phyloP scores from a whole-genome alignment of 2,797 vertebrate species.

The Fundulus diaphanus region DNA sequence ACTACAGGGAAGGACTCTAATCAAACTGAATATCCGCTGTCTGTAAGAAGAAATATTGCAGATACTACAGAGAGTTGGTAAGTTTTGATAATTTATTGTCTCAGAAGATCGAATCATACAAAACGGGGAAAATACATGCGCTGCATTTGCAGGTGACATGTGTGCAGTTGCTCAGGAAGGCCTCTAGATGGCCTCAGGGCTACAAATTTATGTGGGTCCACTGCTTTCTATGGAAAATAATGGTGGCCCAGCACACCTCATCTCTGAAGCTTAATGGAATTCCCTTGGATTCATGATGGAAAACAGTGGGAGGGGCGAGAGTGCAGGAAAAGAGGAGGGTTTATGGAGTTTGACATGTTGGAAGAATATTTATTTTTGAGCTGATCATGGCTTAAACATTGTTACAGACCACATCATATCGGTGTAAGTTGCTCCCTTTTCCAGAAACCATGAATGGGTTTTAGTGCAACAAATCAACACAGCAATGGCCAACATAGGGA shows the following conservation, averaged over 20 bases:
- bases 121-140: not conserved
- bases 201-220: constrained; percentile 15
- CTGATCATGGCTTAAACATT: not conserved
- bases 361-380: constrained; percentile 10
- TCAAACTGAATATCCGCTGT: no score
- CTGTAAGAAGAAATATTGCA: no score
- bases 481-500: not conserved
- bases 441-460: not conserved
- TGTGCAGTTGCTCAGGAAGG: constrained; percentile 24
- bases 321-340: constrained; percentile 18
- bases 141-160: not conserved
- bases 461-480: not conserved
- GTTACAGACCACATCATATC: constrained; percentile 4
- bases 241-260: constrained; percentile 20
- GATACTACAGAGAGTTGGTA: not conserved
- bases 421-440: constrained; percentile 15
- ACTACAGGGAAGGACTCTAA: no score
- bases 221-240: constrained; percentile 26
- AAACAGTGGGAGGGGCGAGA: constrained; percentile 1
- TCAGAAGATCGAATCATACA: not conserved
- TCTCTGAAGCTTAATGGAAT: constrained; percentile 32
- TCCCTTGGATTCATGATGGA: constrained; percentile 22
- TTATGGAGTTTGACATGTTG: constrained; percentile 21
- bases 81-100: not conserved
- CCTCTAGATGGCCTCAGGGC: constrained; percentile 66